Base-by-base conservation (phyloP, 1,140 invertebrate genomes). In the Drosophila asahinai region DNA sequence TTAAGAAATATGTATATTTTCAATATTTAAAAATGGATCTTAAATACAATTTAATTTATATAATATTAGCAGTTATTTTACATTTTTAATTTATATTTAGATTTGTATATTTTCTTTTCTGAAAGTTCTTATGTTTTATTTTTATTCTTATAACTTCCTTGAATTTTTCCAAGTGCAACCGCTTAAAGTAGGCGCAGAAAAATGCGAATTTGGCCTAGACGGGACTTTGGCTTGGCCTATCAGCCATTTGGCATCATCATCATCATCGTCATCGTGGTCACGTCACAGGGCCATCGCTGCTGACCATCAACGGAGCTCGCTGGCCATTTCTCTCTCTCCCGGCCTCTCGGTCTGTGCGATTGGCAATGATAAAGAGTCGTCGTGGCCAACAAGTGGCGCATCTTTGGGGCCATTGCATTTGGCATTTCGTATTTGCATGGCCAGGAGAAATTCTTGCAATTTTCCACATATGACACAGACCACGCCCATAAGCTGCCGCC, bases 341-440 rank as follows among this genome's bases (percentile, higher is more conserved):
- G 40, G 48, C 54, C 33, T 38, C 30, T 38, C 30, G 7, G 55
- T n/a, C 33, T 38, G 5, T n/a, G 57, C 70, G 86, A 89, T 89
- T 84, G 86, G 80, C 78, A 79, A 72, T 84, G 84, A 90, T 89
- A 89, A 79, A 75, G 77, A 86, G 82, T 79, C 77, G 57, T 59
- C 19, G 86, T 84, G 81, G 84, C 86, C 84, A 89, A 89, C 86
- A 89, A 89, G 84, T 89, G 84, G 86, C 86, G 81, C 86, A 80
- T 77, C 86, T 79, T 43, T 49, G 55, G 42, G 42, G 38, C 14
- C 17, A 60, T 51, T 72, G 68, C 67, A 68, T 68, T 71, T 55
- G 60, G 30, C 52, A 55, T 57, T 40, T 33, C 33, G 54, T 36
- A 22, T 57, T 86, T 89, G 81, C 86, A 90, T 89, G 42, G 65